Evolutionary conservation across 2,888 invertebrate species (phyloP).

Genomic region (Cheilosia soror): DNA sequence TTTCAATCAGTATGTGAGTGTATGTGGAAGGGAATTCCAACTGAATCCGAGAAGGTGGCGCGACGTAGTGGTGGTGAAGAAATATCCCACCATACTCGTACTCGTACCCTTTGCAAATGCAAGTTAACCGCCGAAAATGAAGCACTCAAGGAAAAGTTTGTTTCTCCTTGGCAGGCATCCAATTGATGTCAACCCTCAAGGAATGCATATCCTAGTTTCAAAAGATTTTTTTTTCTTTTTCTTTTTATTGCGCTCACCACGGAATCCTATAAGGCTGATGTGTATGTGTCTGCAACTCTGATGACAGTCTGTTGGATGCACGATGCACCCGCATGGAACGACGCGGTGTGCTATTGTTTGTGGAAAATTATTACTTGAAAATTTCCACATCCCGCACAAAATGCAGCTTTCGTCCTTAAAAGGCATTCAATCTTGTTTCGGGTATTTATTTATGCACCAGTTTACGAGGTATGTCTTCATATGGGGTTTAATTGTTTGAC

Average conservation of each 20-base stretch:
- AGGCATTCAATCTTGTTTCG: slow-evolving; percentile 54
- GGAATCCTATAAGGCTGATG: slow-evolving; percentile 19
- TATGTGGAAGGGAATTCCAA: slow-evolving; percentile 24
- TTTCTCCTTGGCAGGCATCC: slow-evolving; percentile 68
- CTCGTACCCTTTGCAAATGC: slow-evolving; percentile 50
- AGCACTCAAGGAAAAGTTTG: slow-evolving; percentile 70
- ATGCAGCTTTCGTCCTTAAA: slow-evolving; percentile 21
- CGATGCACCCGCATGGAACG: slow-evolving; percentile 37
- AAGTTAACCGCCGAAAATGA: slow-evolving; percentile 72
- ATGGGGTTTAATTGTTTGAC: slow-evolving; percentile 61
- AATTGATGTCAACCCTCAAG: slow-evolving; percentile 69
- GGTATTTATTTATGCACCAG: slow-evolving; percentile 14
- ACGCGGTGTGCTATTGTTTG: slow-evolving; percentile 42
- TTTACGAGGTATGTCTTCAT: slow-evolving; percentile 5
- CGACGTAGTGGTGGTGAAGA: slow-evolving; percentile 4
- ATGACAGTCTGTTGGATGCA: slow-evolving; percentile 8
- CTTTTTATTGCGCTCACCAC: slow-evolving; percentile 50
- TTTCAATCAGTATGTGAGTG: slow-evolving; percentile 35
- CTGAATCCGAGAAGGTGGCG: slow-evolving; percentile 6
- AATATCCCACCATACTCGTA: background rate
- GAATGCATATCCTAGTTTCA: slow-evolving; percentile 67
- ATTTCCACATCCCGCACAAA: slow-evolving; percentile 31
- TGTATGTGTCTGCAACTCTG: background rate
- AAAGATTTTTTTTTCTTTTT: slow-evolving; percentile 29
- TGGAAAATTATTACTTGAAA: slow-evolving; percentile 48